Evolutionary conservation across 2,797 vertebrate species (phyloP), one percentile per base, ranked within the genome.

Genomic region (Macropodus opercularis): DNA sequence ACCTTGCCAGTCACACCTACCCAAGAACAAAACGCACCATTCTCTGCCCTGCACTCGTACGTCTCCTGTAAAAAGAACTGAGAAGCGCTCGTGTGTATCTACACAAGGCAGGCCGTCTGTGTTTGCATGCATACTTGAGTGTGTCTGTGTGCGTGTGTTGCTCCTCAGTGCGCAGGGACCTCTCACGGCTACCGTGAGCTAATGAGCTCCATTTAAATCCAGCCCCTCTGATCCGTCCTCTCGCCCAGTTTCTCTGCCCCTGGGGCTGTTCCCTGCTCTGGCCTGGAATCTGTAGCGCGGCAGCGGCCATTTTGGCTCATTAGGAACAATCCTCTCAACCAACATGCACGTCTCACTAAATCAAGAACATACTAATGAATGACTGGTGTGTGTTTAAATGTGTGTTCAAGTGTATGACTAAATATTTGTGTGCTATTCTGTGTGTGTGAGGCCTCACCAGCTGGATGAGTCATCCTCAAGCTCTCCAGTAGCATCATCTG

Each of bases 121-220:
- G 59, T 69, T 36, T 77, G 64, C 48, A 51, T 48, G 36, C 44
- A 52, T 79, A 62, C 34, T 19, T 41, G 35, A 22, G 56, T 58
- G 52, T 53, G 49, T 67, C 32, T 8, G 21, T 56, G 48, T 52
- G 55, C 11, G 43, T 27, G 18, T 63, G 68, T 66, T 61, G 72
- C 70, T 75, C 72, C 76, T 85, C 72, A 79, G 85, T 67, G 85
- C 44, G 74, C 74, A 70, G 87, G 81, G 85, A 86, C 75, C 72
- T 89, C 77, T 87, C 72, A 80, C 66, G 62, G 79, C 81, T 84
- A 85, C 83, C 75, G 57, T 47, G 73, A 83, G 87, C 81, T 91
- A 91, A 91, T 90, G 88, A 90, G 88, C 86, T 90, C 85, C 87
- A 87, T 90, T 90, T 87, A 88, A 89, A 89, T 80, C 76, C 83